phyloP scores from a whole-genome alignment of 2,113 vertebrate species.

The Gadus macrocephalus region DNA sequence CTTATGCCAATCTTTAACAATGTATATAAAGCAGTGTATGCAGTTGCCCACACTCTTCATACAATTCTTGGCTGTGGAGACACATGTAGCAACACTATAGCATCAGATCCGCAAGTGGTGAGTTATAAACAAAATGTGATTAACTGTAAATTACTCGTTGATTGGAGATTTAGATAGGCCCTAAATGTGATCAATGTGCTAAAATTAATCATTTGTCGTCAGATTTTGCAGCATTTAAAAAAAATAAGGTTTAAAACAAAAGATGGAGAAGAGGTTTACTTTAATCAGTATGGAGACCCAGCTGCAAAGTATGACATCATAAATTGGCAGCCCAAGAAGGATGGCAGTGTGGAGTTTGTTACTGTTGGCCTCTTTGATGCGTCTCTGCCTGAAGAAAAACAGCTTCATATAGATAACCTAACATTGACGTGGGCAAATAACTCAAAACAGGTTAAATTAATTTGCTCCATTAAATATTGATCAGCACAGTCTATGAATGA shows the following conservation, averaged over 20 bases:
- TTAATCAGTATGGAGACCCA: slow-evolving; percentile 65
- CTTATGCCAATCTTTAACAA: slow-evolving; percentile 68
- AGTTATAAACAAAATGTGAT: slow-evolving; percentile 2
- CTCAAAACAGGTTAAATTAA: slow-evolving; percentile 32
- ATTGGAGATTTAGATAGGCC: neutral
- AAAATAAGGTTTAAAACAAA: slow-evolving; percentile 62
- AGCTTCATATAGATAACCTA: slow-evolving; percentile 46
- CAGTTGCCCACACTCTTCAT: slow-evolving; percentile 67
- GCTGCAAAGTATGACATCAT: slow-evolving; percentile 69
- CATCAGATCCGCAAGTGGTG: slow-evolving; percentile 51
- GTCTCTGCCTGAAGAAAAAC: slow-evolving; percentile 46
- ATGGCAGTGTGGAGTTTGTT: slow-evolving; percentile 53
- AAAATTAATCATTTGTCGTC: neutral
- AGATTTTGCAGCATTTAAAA: slow-evolving; percentile 60
- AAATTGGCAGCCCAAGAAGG: slow-evolving; percentile 62
- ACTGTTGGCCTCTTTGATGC: slow-evolving; percentile 65
- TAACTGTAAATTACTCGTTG: neutral
- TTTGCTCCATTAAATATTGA: neutral
- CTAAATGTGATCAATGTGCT: neutral
- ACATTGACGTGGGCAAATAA: slow-evolving; percentile 58
- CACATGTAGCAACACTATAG: slow-evolving; percentile 44
- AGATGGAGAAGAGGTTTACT: slow-evolving; percentile 65
- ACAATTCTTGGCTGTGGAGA: slow-evolving; percentile 44
- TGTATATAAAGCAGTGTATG: slow-evolving; percentile 71
- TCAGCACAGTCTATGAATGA: neutral